Percentiles rank a stretch among this genome's conserved stretches.
phyloP scores from a whole-genome alignment of 1,140 invertebrate genomes.

The Dendroctonus valens region DNA sequence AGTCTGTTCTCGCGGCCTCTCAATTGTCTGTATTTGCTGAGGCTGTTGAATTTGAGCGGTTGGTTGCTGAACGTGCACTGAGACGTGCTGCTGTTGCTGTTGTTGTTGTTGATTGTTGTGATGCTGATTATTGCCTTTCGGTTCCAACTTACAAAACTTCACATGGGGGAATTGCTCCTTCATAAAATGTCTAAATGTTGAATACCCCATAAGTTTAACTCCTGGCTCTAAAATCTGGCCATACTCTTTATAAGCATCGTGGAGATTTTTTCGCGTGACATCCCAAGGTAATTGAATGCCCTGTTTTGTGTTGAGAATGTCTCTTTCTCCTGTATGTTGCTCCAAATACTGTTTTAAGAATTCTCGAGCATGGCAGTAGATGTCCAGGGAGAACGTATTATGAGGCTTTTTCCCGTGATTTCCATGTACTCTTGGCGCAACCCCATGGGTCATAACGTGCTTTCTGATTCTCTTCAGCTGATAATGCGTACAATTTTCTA shows the following conservation, averaged over 20 bases:
- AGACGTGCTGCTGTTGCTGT: conserved; percentile 51
- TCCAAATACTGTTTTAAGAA: conserved; percentile 71
- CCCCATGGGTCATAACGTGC: conserved; percentile 75
- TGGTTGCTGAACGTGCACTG: conserved; percentile 54
- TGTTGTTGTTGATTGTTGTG: conserved; percentile 50
- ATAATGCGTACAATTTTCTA: conserved; percentile 79
- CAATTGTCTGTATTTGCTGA: conserved; percentile 52
- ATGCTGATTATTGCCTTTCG: conserved; percentile 52
- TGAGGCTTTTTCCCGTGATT: conserved; percentile 80
- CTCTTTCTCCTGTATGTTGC: conserved; percentile 57
- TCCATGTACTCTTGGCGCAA: conserved; percentile 72
- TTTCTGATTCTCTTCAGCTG: conserved; percentile 75
- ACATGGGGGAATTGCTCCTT: conserved; percentile 78
- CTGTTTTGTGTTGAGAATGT: conserved; percentile 54
- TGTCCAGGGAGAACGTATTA: conserved; percentile 75
- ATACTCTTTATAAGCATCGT: conserved; percentile 71
- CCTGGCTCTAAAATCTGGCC: conserved; percentile 64
- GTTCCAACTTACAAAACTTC: conserved; percentile 68
- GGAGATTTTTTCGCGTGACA: conserved; percentile 68
- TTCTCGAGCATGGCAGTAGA: conserved; percentile 72
- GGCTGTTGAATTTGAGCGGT: conserved; percentile 51
- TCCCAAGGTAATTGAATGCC: conserved; percentile 66
- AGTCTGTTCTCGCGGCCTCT: conserved; percentile 52
- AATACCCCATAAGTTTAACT: conserved; percentile 75
- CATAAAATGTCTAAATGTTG: conserved; percentile 76